phyloP scores from a whole-genome alignment of 2,888 invertebrate genomes.

The Orthosia gracilis region DNA sequence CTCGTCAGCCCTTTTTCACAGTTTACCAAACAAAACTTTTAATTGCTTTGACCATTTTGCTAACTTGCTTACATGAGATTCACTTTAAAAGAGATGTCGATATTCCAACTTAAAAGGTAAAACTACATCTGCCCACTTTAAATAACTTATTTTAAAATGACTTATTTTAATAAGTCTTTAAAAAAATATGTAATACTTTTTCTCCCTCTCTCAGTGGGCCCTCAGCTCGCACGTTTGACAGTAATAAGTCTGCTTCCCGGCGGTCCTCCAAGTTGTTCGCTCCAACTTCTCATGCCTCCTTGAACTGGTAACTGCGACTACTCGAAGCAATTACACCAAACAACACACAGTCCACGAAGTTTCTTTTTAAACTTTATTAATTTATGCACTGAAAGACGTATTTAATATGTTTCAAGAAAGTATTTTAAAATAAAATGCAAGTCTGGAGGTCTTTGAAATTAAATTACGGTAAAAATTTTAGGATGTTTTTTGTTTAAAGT shows the following conservation, averaged over 20 bases:
- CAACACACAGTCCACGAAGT: constrained; percentile 75
- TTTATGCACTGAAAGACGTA: constrained; percentile 67
- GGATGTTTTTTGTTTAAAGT: not conserved
- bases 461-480: constrained; percentile 9
- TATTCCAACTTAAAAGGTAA: too few species aligned
- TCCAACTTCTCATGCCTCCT: constrained; percentile 81
- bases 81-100: too few species aligned
- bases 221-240: constrained; percentile 65
- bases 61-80: too few species aligned
- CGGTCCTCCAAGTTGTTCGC: constrained; percentile 70
- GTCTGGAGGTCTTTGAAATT: constrained; percentile 36
- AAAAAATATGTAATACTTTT: not conserved
- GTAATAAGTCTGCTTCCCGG: constrained; percentile 74
- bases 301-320: constrained; percentile 85
- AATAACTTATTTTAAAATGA: too few species aligned
- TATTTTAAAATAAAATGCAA: constrained; percentile 51
- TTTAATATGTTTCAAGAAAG: constrained; percentile 65
- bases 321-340: constrained; percentile 84
- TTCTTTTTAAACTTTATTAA: constrained; percentile 73
- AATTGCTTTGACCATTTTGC: too few species aligned
- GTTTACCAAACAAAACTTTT: not conserved
- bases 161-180: too few species aligned
- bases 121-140: too few species aligned
- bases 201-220: constrained; percentile 37
- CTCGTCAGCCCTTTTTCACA: too few species aligned